Evolutionary conservation across 2,888 invertebrate genomes (phyloP), one percentile per base, ranked within the genome.

Genomic region (Euspilapteryx auroguttella): DNA sequence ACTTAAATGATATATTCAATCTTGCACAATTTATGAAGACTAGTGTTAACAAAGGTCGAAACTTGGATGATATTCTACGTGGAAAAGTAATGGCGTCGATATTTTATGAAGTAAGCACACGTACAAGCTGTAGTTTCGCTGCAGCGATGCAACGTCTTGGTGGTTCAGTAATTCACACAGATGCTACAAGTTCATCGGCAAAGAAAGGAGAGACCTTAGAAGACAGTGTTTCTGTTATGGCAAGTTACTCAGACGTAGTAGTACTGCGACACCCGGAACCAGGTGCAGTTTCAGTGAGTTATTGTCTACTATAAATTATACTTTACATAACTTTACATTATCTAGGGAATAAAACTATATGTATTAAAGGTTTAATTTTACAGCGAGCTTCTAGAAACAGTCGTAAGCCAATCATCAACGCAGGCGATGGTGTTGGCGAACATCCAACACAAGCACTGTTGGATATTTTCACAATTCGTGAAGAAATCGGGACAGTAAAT

Each of bases 401-500:
- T 40, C 82, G 89, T 2, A 94, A 91, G 49, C 95, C 97, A 0
- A 68, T 99, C n/a, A 86, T 99, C 28, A 99, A 99, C 71, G 99
- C 96, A 8, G 99, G 99, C 2, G 98, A 99, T 66, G 99, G 99
- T 6, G 80, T 92, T 1, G 96, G 96, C 0, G 96, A 97, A 55
- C 96, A 97, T 65, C 99, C 99, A 0, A 96, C 96, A 0, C 99
- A 99, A 76, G 99, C 99, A 0, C 73, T 99, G 9, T 76, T 99
- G 7, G 99, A 99, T 52, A 85, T 98, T 3, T 99, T 97, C 53
- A 98, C 99, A 4, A 99, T 99, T 44, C 82, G 98, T 36, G 96
- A 99, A 69, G 98, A 99, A 78, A 94, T 99, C 35, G 98, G 98
- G 41, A 99, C 98, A 0, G 97, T 99, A 0, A 98, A 99, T 54